These are phyloP conservation scores for Phyllotreta cruciferae DNA, from an alignment of 2,888 invertebrate genomes.

Conservation along the genomic window DNA sequence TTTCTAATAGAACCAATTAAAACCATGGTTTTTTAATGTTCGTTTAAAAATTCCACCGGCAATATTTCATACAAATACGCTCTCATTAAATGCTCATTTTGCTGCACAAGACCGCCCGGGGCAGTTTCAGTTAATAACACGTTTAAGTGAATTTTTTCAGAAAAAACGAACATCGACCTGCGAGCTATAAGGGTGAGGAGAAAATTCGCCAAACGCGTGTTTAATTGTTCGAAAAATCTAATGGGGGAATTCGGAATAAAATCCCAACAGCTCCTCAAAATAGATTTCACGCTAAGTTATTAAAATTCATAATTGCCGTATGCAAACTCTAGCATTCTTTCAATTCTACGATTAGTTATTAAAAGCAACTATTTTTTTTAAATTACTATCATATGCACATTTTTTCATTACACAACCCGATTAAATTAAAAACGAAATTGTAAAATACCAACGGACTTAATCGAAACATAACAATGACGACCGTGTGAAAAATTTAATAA, in stretches of 20 bases:
- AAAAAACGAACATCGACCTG: slow-evolving; percentile 19
- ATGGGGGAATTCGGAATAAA: background rate
- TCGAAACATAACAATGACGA: background rate
- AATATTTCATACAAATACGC: slow-evolving; percentile 27
- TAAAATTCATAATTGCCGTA: no score
- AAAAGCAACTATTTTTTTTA: no score
- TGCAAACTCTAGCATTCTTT: no score
- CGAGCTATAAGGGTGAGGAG: background rate
- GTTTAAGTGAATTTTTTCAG: slow-evolving; percentile 18
- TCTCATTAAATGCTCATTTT: slow-evolving; percentile 31
- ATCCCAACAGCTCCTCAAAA: background rate
- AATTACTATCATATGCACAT: no score
- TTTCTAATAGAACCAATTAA: slow-evolving; percentile 21
- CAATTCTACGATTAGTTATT: no score
- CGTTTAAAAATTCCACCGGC: slow-evolving; percentile 22
- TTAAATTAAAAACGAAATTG: no score
- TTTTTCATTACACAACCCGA: no score
- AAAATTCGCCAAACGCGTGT: no score
- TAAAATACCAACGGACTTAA: background rate
- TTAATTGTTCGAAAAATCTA: background rate
- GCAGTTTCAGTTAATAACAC: slow-evolving; percentile 31
- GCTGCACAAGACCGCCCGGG: slow-evolving; percentile 20
- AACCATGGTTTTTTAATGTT: slow-evolving; percentile 8
- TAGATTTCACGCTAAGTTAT: background rate
- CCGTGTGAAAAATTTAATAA: slow-evolving; percentile 6